Evolutionary conservation across 53 echinoderm and acorn worm genomes (phyloP).

Genomic region (Echinometra lucunter): DNA sequence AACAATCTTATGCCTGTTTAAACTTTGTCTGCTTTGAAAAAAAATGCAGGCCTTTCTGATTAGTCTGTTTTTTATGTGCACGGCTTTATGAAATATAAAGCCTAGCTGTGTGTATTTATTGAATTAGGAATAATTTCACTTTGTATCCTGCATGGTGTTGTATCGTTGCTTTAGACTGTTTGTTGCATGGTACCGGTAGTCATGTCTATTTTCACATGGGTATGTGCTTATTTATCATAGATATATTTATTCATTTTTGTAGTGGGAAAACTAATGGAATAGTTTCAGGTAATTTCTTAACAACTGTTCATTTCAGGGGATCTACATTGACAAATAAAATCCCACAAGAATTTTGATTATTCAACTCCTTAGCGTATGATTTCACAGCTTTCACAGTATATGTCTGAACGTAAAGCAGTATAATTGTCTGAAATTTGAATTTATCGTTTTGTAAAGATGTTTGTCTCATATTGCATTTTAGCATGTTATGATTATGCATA

Average conservation of each 20-base stretch:
- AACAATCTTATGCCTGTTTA: too few species aligned
- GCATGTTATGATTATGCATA: background rate
- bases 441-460: background rate
- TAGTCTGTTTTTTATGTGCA: background rate
- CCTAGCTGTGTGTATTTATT: background rate
- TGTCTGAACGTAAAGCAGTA: background rate
- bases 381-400: background rate
- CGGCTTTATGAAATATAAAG: background rate
- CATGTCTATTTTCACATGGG: background rate
- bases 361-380: background rate
- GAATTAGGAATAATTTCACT: background rate
- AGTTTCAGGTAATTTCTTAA: background rate
- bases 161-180: background rate
- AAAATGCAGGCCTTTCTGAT: background rate
- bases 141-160: background rate
- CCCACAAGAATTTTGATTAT: background rate
- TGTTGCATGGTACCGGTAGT: background rate
- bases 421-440: background rate
- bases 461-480: background rate
- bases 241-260: conserved; percentile 10
- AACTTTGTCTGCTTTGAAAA: background rate
- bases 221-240: background rate
- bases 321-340: background rate
- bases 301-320: background rate
- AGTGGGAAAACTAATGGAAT: background rate